phyloP scores from a whole-genome alignment of 2,888 invertebrate species.

The Apotomis capreana region DNA sequence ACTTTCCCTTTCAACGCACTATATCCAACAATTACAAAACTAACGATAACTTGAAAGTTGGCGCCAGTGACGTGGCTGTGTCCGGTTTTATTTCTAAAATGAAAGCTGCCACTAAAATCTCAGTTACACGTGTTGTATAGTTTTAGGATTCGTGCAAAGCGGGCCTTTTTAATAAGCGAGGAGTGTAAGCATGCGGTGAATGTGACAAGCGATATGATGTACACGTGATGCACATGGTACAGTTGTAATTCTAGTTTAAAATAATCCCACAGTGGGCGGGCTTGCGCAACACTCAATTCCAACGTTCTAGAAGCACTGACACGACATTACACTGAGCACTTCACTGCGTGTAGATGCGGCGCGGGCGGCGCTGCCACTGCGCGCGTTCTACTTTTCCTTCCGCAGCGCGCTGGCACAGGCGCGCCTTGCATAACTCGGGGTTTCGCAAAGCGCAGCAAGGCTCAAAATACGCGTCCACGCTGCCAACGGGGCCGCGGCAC shows the following conservation, averaged over 20 bases:
- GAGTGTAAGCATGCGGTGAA: conserved; percentile 49
- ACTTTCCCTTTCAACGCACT: conserved; percentile 76
- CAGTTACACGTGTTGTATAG: conserved; percentile 36
- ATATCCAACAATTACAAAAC: conserved; percentile 55
- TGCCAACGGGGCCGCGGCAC: conserved; percentile 69
- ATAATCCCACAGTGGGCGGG: conserved; percentile 78
- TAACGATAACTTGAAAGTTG: conserved; percentile 52
- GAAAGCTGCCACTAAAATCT: conserved; percentile 58
- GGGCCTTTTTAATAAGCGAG: conserved; percentile 30
- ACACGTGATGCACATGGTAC: conserved; percentile 63
- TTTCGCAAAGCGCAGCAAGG: conserved; percentile 82
- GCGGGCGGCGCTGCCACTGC: conserved; percentile 80
- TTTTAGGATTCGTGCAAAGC: conserved; percentile 20
- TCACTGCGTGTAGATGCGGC: conserved; percentile 75
- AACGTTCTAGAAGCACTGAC: conserved; percentile 81
- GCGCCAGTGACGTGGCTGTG: conserved; percentile 56
- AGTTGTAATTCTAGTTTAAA: conserved; percentile 73
- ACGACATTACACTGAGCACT: conserved; percentile 75
- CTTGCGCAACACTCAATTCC: conserved; percentile 78
- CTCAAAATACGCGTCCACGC: conserved; percentile 78
- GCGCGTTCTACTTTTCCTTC: conserved; percentile 84
- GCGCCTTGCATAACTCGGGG: conserved; percentile 81
- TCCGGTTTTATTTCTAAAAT: conserved; percentile 63
- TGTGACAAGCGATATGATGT: conserved; percentile 40
- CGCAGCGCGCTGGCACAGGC: conserved; percentile 80